Evolutionary conservation across 1,140 invertebrate genomes (phyloP).

Genomic region (Hermatobates lingyangjiaoensis): DNA sequence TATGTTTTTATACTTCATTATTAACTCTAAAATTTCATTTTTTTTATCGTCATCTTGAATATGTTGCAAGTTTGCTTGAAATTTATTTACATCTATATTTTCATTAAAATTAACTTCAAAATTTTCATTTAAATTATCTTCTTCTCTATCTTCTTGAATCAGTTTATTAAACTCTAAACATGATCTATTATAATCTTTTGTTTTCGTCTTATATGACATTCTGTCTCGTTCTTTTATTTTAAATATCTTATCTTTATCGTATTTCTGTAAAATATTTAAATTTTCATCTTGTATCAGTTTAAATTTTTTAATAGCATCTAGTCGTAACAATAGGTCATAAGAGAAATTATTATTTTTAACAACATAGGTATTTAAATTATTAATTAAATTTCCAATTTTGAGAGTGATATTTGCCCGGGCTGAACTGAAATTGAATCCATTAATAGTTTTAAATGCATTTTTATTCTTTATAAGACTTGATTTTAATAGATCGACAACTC

Average conservation of each 20-base stretch:
- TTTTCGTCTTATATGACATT: not conserved
- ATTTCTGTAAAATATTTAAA: slow-evolving; percentile 13
- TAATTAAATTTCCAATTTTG: slow-evolving; percentile 15
- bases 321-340: slow-evolving; percentile 14
- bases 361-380: slow-evolving; percentile 12
- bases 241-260: slow-evolving; percentile 16
- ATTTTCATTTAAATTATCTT: slow-evolving; percentile 8
- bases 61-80: not conserved
- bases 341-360: slow-evolving; percentile 12
- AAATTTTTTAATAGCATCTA: slow-evolving; percentile 15
- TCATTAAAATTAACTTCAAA: not conserved
- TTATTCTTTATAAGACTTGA: not conserved
- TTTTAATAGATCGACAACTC: not conserved
- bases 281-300: slow-evolving; percentile 14
- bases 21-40: slow-evolving; percentile 1
- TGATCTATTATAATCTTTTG: not conserved
- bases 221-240: not conserved
- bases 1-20: slow-evolving; percentile 6
- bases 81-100: not conserved
- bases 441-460: slow-evolving; percentile 2
- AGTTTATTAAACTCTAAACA: not conserved
- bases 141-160: slow-evolving; percentile 18
- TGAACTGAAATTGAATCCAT: not conserved
- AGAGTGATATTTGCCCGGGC: slow-evolving; percentile 16
- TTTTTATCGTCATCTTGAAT: not conserved